Evolutionary conservation across 2,797 vertebrate genomes (phyloP), one percentile per base, ranked within the genome.

Genomic region (Parauchenoglanis punctatus): DNA sequence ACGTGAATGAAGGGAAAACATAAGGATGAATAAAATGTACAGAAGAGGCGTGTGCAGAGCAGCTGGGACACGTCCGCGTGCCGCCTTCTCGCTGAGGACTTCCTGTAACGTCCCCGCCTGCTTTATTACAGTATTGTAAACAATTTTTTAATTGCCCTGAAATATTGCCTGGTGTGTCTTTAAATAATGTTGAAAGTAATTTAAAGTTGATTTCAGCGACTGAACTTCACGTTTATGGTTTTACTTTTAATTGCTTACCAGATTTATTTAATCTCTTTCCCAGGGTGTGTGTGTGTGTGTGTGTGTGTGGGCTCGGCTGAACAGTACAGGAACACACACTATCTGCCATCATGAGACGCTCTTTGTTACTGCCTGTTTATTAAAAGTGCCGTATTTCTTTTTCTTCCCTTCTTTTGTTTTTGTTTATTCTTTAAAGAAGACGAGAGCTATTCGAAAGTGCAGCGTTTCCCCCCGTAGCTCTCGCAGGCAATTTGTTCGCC

Each of bases 401-500:
- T 35, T 35, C 35, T 35, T 35, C 35, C 35, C 17, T 28, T 40
- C 0, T 4, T 56, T 56, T 18, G 1, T 56, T 23, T 59, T 59
- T 20, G 1, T 59, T 20, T 58, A 20, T 5, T 31, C 18, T 28
- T 85, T 7, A 54, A 73, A 56, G 78, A 40, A 63, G 35, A 44
- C 31, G 20, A 23, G 58, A n/a, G 35, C 15, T 59, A 25, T 72
- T 58, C 54, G 63, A 87, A 54, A n/a, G 35, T 73, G 68, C 40
- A 3, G 59, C 15, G 17, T 20, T 40, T 81, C 52, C 82, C 25
- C 17, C 68, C 31, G 11, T 35, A 58, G 58, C 56, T 70, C 59
- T 76, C 68, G 44, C 44, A 4, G n/a, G 46, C 72, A 80, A 76
- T 89, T 90, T 85, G 83, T 89, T 85, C n/a, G 46, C 68, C 20